Percentiles rank a stretch among this genome's conserved stretches.
Evolutionary conservation across 2,888 invertebrate species (phyloP).

Genomic region (Venusia cambrica): DNA sequence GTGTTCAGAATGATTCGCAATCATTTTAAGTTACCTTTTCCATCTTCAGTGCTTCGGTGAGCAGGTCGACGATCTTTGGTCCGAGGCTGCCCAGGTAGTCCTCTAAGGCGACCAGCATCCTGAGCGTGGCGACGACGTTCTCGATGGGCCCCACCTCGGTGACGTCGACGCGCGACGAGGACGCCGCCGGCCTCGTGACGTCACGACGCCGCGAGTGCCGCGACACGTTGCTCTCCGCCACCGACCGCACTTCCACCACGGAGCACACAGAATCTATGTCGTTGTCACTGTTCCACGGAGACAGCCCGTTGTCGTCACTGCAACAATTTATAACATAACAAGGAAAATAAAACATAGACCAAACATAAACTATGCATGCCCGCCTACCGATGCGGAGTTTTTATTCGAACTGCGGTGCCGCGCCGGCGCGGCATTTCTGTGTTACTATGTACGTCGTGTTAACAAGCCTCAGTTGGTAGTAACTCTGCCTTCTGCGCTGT

Average conservation of each 20-base stretch:
- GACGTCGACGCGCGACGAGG: conserved; percentile 80
- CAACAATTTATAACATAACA: too few species aligned
- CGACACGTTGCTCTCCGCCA: conserved; percentile 31
- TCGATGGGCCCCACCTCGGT: conserved; percentile 78
- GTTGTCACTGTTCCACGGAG: conserved; percentile 67
- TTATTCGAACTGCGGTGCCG: too few species aligned
- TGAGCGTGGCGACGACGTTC: conserved; percentile 84
- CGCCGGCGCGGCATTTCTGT: too few species aligned
- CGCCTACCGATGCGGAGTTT: too few species aligned
- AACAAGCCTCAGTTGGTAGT: too few species aligned
- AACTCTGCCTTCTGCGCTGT: too few species aligned
- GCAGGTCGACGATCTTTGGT: conserved; percentile 87
- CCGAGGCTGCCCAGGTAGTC: conserved; percentile 92
- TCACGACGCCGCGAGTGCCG: conserved; percentile 25
- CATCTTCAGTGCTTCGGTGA: conserved; percentile 89
- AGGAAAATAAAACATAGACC: too few species aligned
- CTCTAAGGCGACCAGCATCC: conserved; percentile 90
- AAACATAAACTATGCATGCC: too few species aligned
- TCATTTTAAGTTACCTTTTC: too few species aligned
- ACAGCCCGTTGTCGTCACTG: conserved; percentile 52
- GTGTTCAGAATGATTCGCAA: too few species aligned
- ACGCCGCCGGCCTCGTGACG: conserved; percentile 41
- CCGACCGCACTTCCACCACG: conserved; percentile 42
- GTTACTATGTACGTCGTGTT: too few species aligned
- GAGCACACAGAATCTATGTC: conserved; percentile 54